Conservation (phyloP, 1,140 invertebrate genomes). For the Ctenoplectra terminalis region DNA sequence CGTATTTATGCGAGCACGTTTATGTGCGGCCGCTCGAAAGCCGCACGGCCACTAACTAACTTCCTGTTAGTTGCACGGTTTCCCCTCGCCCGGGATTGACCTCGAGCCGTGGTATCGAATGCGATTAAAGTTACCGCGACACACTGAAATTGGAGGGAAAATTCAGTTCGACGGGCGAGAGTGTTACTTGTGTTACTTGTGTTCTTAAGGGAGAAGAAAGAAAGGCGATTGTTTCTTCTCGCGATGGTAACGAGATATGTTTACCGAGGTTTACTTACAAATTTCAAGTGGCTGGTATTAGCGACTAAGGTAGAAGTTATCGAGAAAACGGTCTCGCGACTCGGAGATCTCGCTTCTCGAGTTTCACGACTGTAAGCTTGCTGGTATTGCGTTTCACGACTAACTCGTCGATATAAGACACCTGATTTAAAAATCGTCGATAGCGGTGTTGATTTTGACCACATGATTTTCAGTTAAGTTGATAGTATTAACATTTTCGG, state of each 20-base stretch:
- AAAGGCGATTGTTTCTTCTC: neutral
- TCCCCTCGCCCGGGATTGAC: slow-evolving; percentile 45
- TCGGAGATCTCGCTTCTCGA: neutral
- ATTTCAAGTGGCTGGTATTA: slow-evolving; percentile 14
- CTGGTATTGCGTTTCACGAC: slow-evolving; percentile 5
- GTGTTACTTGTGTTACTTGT: neutral
- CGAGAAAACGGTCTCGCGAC: slow-evolving; percentile 18
- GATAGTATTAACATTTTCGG: too few species aligned
- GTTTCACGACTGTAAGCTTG: slow-evolving; percentile 1
- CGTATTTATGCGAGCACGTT: slow-evolving; percentile 54
- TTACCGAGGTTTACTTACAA: slow-evolving; percentile 17
- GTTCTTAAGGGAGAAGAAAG: neutral
- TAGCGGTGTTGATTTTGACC: neutral
- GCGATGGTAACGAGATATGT: slow-evolving; percentile 15
- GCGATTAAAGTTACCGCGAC: slow-evolving; percentile 49
- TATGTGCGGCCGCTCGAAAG: slow-evolving; percentile 48
- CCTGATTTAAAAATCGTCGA: slow-evolving; percentile 4
- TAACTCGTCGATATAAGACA: neutral
- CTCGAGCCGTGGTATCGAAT: slow-evolving; percentile 38
- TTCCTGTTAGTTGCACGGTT: slow-evolving; percentile 53
- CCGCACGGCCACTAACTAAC: slow-evolving; percentile 46
- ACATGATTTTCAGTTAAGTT: too few species aligned
- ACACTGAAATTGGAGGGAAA: slow-evolving; percentile 1
- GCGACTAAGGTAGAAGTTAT: neutral
- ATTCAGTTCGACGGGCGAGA: neutral